A percentile compares a stretch with the other conserved stretches of the same genome.
Evolutionary conservation across 2,888 invertebrate species (phyloP).

Genomic region (Cactoblastis cactorum): DNA sequence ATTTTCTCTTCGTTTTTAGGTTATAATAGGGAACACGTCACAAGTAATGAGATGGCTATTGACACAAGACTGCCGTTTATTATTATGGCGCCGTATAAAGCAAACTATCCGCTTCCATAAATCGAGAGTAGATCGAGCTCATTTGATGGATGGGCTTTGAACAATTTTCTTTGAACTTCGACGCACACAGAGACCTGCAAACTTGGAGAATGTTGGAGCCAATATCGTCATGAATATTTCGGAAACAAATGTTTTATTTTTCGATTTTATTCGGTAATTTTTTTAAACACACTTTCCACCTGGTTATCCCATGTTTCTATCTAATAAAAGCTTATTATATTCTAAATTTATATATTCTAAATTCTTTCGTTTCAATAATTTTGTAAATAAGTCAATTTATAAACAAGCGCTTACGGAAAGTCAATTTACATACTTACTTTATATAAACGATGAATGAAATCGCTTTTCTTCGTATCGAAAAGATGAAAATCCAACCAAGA

Average conservation of each 20-base stretch:
- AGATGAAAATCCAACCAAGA: slow-evolving; percentile 37
- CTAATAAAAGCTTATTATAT: no score
- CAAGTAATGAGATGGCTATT: slow-evolving; percentile 8
- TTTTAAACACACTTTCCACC: no score
- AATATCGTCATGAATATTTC: neutral
- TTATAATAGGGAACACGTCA: neutral
- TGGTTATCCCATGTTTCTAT: no score
- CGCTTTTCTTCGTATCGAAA: slow-evolving; percentile 23
- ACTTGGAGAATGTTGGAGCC: slow-evolving; percentile 7
- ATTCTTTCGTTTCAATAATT: no score
- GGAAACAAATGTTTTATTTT: no score
- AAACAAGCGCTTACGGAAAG: slow-evolving; percentile 9
- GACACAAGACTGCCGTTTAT: slow-evolving; percentile 19
- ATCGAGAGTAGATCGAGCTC: slow-evolving; percentile 59
- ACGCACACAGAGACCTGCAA: slow-evolving; percentile 4
- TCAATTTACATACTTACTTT: slow-evolving; percentile 15
- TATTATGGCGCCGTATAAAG: slow-evolving; percentile 44
- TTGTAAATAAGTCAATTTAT: neutral
- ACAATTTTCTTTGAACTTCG: slow-evolving; percentile 5
- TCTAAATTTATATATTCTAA: no score
- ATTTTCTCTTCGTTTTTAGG: neutral
- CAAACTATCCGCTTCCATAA: slow-evolving; percentile 63
- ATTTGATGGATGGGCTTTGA: slow-evolving; percentile 53
- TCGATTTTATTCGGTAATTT: no score
- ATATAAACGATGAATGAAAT: slow-evolving; percentile 28